A percentile compares a stretch with the other conserved stretches of the same genome.
phyloP scores from a whole-genome alignment of 2,888 invertebrate species.

The Leptura quadrifasciata region DNA sequence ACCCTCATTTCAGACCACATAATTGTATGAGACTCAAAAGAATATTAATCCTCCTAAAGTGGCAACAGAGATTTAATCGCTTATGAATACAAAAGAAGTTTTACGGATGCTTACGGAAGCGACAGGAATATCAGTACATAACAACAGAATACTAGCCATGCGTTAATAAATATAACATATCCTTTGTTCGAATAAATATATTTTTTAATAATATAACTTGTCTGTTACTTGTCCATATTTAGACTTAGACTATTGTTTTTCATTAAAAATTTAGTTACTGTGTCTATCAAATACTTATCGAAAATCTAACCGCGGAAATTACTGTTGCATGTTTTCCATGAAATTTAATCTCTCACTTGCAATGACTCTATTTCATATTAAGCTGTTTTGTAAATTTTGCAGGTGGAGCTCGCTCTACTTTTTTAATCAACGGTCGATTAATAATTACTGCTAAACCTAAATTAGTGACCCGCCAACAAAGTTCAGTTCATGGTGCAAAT shows the following conservation, averaged over 20 bases:
- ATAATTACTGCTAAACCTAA: constrained; percentile 36
- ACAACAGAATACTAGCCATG: constrained; percentile 1
- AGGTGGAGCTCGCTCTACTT: constrained; percentile 1
- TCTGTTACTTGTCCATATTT: neutral
- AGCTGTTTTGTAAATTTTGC: constrained; percentile 15
- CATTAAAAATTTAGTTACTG: neutral
- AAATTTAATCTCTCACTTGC: constrained; percentile 19
- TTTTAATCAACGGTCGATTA: constrained; percentile 40
- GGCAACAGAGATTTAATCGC: constrained; percentile 12
- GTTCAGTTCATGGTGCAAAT: constrained; percentile 37
- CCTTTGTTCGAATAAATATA: neutral
- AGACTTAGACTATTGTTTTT: constrained; percentile 10
- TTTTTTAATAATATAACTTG: neutral
- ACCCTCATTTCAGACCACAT: neutral
- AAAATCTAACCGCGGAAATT: constrained; percentile 23
- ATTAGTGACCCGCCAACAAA: constrained; percentile 42
- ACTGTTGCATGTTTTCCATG: constrained; percentile 16
- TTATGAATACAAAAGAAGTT: constrained; percentile 18
- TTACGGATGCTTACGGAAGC: constrained; percentile 1
- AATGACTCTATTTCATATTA: constrained; percentile 21
- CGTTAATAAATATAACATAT: constrained; percentile 16
- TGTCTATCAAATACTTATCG: constrained; percentile 11
- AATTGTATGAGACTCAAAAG: neutral
- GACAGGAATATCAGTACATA: constrained; percentile 14
- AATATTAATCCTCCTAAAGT: constrained; percentile 16